Evolutionary conservation across 2,113 vertebrate genomes (phyloP).

Genomic region (Scomber colias): DNA sequence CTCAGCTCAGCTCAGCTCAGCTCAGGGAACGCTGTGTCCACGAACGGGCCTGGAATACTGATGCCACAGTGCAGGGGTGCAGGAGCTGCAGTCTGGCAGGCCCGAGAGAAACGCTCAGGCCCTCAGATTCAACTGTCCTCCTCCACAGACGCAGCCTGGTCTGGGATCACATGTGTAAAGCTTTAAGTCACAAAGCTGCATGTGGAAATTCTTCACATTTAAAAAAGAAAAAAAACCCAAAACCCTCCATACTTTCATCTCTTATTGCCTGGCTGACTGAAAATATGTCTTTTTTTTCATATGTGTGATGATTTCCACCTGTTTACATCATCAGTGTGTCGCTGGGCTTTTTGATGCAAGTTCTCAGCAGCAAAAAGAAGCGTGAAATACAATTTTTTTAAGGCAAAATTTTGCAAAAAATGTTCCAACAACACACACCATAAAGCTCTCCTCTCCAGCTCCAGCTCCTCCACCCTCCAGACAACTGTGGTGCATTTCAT

Average conservation of each 20-base stretch:
- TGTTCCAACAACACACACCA: background rate
- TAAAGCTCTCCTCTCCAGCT: background rate
- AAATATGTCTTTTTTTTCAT: background rate
- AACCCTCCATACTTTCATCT: too few species aligned
- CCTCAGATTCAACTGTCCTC: conserved; percentile 16
- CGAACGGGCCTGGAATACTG: conserved; percentile 83
- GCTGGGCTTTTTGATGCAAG: background rate
- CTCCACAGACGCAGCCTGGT: background rate
- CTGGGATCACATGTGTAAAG: background rate
- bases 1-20: conserved; percentile 1
- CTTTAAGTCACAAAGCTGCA: accelerated
- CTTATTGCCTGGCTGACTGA: background rate
- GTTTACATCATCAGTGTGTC: background rate
- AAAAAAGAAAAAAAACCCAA: background rate
- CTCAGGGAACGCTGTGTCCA: conserved; percentile 74
- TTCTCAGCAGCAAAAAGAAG: background rate
- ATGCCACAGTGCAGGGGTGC: conserved; percentile 80
- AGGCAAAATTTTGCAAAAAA: background rate
- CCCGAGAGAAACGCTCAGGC: conserved; percentile 32
- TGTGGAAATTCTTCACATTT: background rate
- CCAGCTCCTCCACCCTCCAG: conserved; percentile 6
- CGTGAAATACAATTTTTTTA: background rate
- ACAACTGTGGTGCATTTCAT: conserved; percentile 3
- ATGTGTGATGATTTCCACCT: background rate
- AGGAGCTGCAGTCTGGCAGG: conserved; percentile 76